These are phyloP conservation scores for Calidris pygmaea DNA, from an alignment of 2,113 vertebrate genomes.

Conservation along the genomic window DNA sequence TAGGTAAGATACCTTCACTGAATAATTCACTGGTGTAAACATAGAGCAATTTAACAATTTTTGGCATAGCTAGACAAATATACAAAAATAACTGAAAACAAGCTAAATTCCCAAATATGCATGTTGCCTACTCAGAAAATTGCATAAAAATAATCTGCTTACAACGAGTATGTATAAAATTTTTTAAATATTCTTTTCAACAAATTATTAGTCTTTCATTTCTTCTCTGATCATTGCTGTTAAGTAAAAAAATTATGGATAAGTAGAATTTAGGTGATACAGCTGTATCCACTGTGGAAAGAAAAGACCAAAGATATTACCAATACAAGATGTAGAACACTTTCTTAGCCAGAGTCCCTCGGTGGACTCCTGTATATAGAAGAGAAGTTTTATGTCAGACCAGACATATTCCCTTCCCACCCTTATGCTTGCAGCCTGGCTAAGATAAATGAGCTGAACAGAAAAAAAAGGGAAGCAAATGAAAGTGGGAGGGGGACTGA, in stretches of 20 bases:
- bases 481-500: neutral
- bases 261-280: neutral
- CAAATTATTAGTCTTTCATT: neutral
- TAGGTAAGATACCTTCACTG: neutral
- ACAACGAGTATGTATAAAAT: neutral
- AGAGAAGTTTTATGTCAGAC: neutral
- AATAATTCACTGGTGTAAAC: neutral
- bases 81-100: neutral
- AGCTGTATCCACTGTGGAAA: neutral
- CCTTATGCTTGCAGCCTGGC: neutral
- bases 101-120: neutral
- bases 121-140: neutral
- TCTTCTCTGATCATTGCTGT: neutral
- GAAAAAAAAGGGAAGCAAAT: neutral
- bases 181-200: neutral
- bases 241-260: neutral
- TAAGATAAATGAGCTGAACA: neutral
- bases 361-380: neutral
- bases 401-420: neutral
- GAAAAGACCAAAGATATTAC: neutral
- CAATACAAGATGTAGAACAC: neutral
- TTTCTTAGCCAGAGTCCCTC: neutral
- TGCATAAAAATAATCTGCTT: neutral
- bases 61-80: neutral
- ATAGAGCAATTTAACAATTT: neutral